phyloP scores from a whole-genome alignment of 2,113 vertebrate genomes.

The Pterocles orientalis region DNA sequence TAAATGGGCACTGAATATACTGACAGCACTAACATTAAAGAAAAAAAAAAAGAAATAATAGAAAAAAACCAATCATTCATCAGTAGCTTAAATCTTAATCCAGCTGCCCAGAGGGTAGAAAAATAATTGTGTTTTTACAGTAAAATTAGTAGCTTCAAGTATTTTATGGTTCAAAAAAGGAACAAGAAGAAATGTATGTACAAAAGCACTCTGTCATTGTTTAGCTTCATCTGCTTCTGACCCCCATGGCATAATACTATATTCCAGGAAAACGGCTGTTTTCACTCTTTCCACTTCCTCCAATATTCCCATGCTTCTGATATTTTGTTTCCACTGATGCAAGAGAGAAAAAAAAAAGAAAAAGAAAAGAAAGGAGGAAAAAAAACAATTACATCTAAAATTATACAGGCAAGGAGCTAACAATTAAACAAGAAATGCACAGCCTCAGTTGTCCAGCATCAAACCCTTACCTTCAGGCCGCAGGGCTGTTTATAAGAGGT shows the following conservation, averaged over 20 bases:
- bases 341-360: background rate
- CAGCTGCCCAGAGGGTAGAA: background rate
- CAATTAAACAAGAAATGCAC: background rate
- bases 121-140: background rate
- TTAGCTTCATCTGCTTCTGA: slow-evolving; percentile 26
- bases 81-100: background rate
- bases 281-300: slow-evolving; percentile 52
- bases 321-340: slow-evolving; percentile 44
- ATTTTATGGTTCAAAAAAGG: background rate
- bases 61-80: background rate
- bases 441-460: background rate
- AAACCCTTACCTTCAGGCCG: background rate
- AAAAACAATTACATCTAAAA: background rate
- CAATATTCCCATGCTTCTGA: slow-evolving; percentile 25
- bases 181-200: background rate
- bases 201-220: background rate
- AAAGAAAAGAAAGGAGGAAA: background rate
- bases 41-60: background rate
- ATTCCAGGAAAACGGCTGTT: slow-evolving; percentile 48
- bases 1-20: background rate
- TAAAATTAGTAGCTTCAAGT: background rate
- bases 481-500: background rate
- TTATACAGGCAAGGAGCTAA: background rate
- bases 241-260: background rate
- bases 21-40: background rate